Percentiles rank a stretch among this genome's conserved stretches.
Evolutionary conservation across 2,797 vertebrate species (phyloP).

Genomic region (Pyrocephalus nanus): DNA sequence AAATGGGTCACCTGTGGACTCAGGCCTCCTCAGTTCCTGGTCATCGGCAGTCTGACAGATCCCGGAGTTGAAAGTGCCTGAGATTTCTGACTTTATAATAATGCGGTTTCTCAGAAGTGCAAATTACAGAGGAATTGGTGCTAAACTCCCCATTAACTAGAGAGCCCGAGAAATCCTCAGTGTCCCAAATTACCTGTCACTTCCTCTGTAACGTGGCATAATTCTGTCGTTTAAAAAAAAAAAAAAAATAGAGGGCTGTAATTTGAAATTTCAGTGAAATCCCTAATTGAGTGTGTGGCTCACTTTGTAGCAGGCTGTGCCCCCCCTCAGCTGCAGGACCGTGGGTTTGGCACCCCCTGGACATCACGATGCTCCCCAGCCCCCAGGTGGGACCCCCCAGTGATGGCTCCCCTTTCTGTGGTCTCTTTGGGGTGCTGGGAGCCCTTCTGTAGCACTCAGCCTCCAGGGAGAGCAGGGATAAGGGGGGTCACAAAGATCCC

Average conservation of each 20-base stretch:
- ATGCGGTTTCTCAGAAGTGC: conserved; percentile 79
- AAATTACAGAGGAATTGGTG: conserved; percentile 81
- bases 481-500: neutral
- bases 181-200: conserved; percentile 83
- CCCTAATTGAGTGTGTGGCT: conserved; percentile 66
- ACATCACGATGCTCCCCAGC: neutral
- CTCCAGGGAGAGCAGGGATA: neutral
- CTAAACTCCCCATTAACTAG: conserved; percentile 82
- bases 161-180: conserved; percentile 73
- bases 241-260: neutral
- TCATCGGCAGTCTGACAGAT: conserved; percentile 71
- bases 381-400: neutral
- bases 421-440: neutral
- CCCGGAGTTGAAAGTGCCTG: conserved; percentile 75
- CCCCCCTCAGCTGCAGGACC: neutral
- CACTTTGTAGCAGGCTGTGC: neutral
- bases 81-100: conserved; percentile 81
- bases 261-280: conserved; percentile 64
- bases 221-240: conserved; percentile 56
- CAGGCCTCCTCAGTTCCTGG: conserved; percentile 67
- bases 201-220: conserved; percentile 60
- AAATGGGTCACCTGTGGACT: conserved; percentile 78
- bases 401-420: neutral
- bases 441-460: neutral
- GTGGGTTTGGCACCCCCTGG: neutral